phyloP scores from a whole-genome alignment of 2,888 invertebrate genomes.

The Magallana nippona region DNA sequence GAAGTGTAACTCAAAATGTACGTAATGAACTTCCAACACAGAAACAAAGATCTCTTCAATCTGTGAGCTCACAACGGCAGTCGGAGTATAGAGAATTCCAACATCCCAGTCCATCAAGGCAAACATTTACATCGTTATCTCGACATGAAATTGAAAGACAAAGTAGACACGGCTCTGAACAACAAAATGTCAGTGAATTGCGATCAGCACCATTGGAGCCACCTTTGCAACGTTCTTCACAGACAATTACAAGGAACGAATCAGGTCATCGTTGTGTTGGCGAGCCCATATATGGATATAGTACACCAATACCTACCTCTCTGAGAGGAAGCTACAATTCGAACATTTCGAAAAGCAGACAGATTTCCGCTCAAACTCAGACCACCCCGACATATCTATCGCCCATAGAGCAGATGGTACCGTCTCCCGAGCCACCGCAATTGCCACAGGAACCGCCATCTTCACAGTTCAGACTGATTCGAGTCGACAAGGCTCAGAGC shows the following conservation, averaged over 20 bases:
- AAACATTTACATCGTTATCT: neutral
- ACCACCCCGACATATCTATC: neutral
- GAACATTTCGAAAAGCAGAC: neutral
- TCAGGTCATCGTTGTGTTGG: neutral
- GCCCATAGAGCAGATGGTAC: neutral
- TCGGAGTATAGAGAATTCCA: neutral
- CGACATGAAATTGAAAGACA: neutral
- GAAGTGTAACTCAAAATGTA: neutral
- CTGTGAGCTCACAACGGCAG: neutral
- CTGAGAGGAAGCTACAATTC: neutral
- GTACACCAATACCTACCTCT: neutral
- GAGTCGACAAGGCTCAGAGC: neutral
- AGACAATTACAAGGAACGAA: neutral
- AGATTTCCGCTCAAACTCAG: neutral
- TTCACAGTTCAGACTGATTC: neutral
- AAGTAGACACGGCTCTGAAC: neutral
- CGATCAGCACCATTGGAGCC: neutral
- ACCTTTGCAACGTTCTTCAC: neutral
- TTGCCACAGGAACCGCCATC: neutral
- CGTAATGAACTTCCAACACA: neutral
- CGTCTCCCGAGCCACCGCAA: neutral
- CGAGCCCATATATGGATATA: neutral
- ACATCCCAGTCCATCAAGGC: neutral
- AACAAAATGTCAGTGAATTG: neutral
- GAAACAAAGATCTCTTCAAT: neutral